These are phyloP conservation scores for Bombylius major DNA, from an alignment of 2,888 invertebrate species.

Conservation along the genomic window DNA sequence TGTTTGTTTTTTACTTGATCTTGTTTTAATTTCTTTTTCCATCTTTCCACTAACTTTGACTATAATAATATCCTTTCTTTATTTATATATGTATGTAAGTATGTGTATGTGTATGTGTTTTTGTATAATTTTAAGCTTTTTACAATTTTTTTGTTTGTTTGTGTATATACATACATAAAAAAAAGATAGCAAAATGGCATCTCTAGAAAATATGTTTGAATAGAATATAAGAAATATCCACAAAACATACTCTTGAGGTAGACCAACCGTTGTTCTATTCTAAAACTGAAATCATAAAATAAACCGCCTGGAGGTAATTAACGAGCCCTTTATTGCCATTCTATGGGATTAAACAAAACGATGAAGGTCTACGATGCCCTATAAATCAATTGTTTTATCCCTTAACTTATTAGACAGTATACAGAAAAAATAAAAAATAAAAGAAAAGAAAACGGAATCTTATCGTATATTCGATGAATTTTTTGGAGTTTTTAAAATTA, in stretches of 20 bases:
- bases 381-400: constrained; percentile 14
- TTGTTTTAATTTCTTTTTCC: no score
- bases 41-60: no score
- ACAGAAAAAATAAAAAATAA: neutral
- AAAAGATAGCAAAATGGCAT: neutral
- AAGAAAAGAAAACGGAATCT: neutral
- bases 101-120: no score
- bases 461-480: neutral
- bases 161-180: no score
- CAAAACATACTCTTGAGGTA: neutral
- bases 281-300: constrained; percentile 14
- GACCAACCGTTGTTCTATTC: neutral
- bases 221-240: no score
- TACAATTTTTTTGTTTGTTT: no score
- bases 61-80: no score
- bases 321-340: constrained; percentile 25
- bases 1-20: no score
- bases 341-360: constrained; percentile 13
- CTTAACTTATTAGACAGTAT: constrained; percentile 9
- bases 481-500: no score
- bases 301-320: constrained; percentile 24
- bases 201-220: constrained; percentile 14
- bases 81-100: no score
- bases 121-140: no score
- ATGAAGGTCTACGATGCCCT: constrained; percentile 10